phyloP scores from a whole-genome alignment of 1,140 invertebrate species.

The Laupala kohalensis region DNA sequence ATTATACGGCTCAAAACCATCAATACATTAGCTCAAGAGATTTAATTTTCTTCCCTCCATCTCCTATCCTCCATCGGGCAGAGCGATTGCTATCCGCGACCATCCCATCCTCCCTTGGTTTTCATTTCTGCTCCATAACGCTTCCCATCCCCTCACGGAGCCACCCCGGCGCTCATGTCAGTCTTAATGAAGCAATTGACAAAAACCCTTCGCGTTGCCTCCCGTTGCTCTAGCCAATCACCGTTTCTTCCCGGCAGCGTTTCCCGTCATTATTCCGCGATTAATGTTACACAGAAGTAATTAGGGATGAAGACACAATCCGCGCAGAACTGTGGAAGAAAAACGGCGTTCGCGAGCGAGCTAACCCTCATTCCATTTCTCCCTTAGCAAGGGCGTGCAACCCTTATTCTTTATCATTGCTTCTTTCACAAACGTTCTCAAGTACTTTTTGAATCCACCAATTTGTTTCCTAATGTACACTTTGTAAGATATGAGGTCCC shows the following conservation, averaged over 20 bases:
- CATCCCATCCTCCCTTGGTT: not conserved
- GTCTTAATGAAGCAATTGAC: not conserved
- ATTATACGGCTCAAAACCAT: no score
- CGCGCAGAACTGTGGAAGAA: not conserved
- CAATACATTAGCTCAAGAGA: not conserved
- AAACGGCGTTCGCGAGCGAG: not conserved
- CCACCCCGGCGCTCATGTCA: not conserved
- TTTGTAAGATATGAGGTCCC: no score
- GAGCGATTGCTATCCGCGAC: no score
- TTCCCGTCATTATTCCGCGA: not conserved
- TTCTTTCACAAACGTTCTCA: no score
- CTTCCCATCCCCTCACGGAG: no score
- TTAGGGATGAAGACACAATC: not conserved
- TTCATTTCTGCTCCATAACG: not conserved
- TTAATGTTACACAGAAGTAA: not conserved
- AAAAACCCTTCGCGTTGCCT: not conserved
- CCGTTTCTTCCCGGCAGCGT: not conserved
- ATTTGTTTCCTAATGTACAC: no score
- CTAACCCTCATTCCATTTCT: no score
- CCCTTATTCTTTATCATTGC: no score
- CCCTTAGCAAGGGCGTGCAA: no score
- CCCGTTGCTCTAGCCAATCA: not conserved
- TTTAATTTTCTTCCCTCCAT: not conserved
- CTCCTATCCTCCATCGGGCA: not conserved
- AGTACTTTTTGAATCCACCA: no score